Evolutionary conservation across 2,888 invertebrate genomes (phyloP), one percentile per base, ranked within the genome.

Genomic region (Acronicta alni): DNA sequence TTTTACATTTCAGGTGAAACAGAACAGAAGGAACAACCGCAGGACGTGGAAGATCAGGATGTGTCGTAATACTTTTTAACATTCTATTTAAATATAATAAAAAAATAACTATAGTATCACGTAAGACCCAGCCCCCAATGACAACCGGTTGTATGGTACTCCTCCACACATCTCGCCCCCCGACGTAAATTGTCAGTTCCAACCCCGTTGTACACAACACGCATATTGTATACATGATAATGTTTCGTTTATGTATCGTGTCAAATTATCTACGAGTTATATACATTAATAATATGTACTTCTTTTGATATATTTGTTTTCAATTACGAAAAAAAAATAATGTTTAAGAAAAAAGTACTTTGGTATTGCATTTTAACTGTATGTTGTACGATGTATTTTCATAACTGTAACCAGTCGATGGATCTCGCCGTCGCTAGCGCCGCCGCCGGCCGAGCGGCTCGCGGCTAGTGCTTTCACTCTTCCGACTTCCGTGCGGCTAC

Each of bases 11-110:
- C 93, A 97, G 98, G 97, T 88, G 98, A 98, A 90, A 96, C 97
- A 77, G 98, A 98, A 95, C 97, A 97, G 87, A 98, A 98, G 95
- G 98, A 97, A 93, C 97, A 97, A 93, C 96, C 98, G 91, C 98
- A 98, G 94, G 98, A 98, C 94, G 97, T 97, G 88, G 98, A 98
- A 93, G 98, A 98, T 94, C 98, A 98, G 95, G 98, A 98, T 95
- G 98, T 98, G 95, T 98, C 98, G 97, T 98, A 98, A 98, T 96
- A 87, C 86, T 84, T 82, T 86, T 84, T 81, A 84, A 84, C 89
- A 82, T 82, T 85, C 86, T 87, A 87, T 87, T 91, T 89, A 89
- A 91, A 89, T 92, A 90, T 90, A 86, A 89, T 89, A 90, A 88
- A 93, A 90, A 90, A 91, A 91, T 92, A 90, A 93, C 90, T 92